Conservation (phyloP, 2,797 vertebrate genomes). For the Cetoscarus ocellatus region DNA sequence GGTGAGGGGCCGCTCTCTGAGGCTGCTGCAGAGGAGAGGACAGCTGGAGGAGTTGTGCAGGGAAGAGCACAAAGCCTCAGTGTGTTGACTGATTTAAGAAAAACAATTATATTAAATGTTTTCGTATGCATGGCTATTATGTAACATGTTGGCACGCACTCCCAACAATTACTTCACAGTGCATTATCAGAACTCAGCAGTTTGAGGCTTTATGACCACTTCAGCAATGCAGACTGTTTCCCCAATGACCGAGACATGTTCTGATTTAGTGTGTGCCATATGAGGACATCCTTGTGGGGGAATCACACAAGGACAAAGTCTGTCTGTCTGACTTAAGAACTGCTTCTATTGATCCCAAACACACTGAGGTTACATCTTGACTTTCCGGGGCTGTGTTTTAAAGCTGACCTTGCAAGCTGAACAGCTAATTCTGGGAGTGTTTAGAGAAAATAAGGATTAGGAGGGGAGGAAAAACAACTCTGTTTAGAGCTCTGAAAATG, state of each 20-base stretch:
- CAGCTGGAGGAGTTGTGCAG: constrained; percentile 23
- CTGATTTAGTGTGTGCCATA: constrained; percentile 1
- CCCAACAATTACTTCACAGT: neutral
- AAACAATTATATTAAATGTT: neutral
- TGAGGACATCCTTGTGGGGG: constrained; percentile 15
- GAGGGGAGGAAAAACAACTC: constrained; percentile 10
- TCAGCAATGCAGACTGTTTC: neutral
- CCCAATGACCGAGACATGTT: neutral
- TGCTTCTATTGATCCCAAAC: constrained; percentile 43
- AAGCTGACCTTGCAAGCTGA: constrained; percentile 49
- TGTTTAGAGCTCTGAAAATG: constrained; percentile 41
- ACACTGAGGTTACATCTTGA: constrained; percentile 33
- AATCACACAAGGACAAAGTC: constrained; percentile 41
- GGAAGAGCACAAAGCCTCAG: constrained; percentile 19
- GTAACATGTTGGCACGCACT: neutral
- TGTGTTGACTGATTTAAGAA: constrained; percentile 4
- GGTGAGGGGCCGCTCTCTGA: constrained; percentile 8
- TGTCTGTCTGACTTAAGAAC: constrained; percentile 14
- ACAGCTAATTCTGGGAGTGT: constrained; percentile 50
- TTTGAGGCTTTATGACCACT: constrained; percentile 4
- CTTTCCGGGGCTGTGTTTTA: constrained; percentile 56
- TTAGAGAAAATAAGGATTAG: constrained; percentile 25
- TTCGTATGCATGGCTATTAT: constrained; percentile 4
- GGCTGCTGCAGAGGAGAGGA: constrained; percentile 15
- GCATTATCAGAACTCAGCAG: neutral